Evolutionary conservation across 64 coral and sea anemone genomes (phyloP).

Genomic region (Stichodactyla helianthus): DNA sequence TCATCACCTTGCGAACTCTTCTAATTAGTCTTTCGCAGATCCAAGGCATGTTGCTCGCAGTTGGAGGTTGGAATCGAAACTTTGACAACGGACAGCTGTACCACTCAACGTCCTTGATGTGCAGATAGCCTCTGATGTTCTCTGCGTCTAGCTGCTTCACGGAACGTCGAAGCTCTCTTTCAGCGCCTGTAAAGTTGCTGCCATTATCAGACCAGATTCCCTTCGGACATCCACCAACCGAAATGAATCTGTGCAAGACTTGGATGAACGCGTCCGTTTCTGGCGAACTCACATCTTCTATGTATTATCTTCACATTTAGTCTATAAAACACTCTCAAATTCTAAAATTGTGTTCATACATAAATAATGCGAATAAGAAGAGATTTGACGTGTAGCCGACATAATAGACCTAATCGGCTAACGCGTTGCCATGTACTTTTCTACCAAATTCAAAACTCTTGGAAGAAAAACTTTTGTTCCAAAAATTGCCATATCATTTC

Average conservation of each 20-base stretch:
- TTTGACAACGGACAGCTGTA: neutral
- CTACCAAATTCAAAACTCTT: too few relatives aligned
- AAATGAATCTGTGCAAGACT: constrained; percentile 19
- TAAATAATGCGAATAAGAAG: too few relatives aligned
- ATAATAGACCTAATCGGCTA: too few relatives aligned
- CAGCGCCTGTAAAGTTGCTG: constrained; percentile 9
- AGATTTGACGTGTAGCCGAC: too few relatives aligned
- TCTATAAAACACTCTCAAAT: too few relatives aligned
- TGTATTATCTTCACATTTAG: too few relatives aligned
- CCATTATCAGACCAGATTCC: constrained; percentile 34
- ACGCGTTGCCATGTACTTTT: too few relatives aligned
- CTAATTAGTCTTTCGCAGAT: constrained; percentile 8
- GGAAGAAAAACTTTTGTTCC: too few relatives aligned
- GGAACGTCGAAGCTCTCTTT: neutral
- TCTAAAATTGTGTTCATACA: too few relatives aligned
- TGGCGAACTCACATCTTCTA: too few relatives aligned
- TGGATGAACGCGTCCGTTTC: constrained; percentile 23
- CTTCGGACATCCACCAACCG: neutral
- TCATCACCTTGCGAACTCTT: constrained; percentile 15
- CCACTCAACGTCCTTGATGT: neutral
- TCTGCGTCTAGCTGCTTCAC: neutral
- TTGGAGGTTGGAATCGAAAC: constrained; percentile 27
- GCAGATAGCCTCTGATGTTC: neutral
- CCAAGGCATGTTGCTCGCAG: constrained; percentile 14
- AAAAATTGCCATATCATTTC: too few relatives aligned